A percentile compares a stretch with the other conserved stretches of the same genome.
Evolutionary conservation across 2,797 vertebrate species (phyloP).

Genomic region (Presbytis comata): DNA sequence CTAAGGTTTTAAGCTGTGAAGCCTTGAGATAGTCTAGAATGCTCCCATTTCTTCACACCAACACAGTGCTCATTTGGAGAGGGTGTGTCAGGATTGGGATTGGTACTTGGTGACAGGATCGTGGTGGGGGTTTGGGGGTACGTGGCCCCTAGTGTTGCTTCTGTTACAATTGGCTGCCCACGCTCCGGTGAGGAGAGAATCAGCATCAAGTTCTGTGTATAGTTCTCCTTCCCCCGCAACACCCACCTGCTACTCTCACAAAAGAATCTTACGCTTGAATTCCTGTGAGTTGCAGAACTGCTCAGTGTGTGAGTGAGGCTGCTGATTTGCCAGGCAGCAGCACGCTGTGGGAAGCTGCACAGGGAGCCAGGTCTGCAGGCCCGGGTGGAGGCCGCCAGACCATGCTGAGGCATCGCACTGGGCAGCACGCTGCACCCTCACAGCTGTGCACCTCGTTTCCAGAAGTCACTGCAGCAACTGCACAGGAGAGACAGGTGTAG

Average conservation of each 20-base stretch:
- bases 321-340: not conserved
- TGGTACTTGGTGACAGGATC: not conserved
- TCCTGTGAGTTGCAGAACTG: accelerated
- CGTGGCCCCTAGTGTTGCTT: not conserved
- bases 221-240: not conserved
- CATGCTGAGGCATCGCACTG: accelerated
- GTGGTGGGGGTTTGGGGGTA: not conserved
- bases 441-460: accelerated
- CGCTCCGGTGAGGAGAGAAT: not conserved
- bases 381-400: accelerated
- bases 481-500: accelerated
- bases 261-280: not conserved
- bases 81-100: not conserved
- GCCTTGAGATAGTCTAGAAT: not conserved
- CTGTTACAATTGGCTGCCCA: not conserved
- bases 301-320: not conserved
- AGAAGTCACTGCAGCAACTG: not conserved
- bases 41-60: not conserved
- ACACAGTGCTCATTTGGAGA: not conserved
- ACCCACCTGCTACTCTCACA: not conserved
- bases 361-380: not conserved
- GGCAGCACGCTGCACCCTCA: not conserved
- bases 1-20: not conserved
- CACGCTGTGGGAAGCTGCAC: not conserved
- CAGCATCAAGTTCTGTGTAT: not conserved